phyloP scores from a whole-genome alignment of 2,888 invertebrate species.

The Sphaerophoria taeniata region DNA sequence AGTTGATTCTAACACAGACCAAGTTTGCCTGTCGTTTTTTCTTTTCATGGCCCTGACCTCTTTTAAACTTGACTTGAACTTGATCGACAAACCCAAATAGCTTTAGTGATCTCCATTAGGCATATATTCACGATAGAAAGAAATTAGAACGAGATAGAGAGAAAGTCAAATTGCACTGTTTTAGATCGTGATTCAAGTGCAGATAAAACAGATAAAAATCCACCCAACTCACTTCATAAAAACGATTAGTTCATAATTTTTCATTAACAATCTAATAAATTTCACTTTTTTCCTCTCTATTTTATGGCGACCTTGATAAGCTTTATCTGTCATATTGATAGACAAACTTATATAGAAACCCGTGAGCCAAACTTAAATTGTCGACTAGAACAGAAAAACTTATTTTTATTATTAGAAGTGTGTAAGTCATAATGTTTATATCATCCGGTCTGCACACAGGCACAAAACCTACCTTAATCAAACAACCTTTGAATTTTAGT shows the following conservation, averaged over 20 bases:
- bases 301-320: background rate
- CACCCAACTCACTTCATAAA: background rate
- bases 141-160: background rate
- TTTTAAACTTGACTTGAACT: constrained; percentile 64
- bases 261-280: background rate
- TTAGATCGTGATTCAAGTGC: constrained; percentile 3
- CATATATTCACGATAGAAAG: background rate
- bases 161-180: background rate
- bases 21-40: background rate
- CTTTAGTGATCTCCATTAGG: constrained; percentile 21
- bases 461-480: background rate
- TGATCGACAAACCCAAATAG: constrained; percentile 55
- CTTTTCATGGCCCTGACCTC: constrained; percentile 63
- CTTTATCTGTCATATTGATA: background rate
- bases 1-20: background rate
- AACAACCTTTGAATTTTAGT: constrained; percentile 13
- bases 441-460: background rate
- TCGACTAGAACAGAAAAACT: background rate
- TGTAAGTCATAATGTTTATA: constrained; percentile 14
- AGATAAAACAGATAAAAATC: background rate
- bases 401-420: constrained; percentile 6
- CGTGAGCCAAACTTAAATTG: constrained; percentile 4
- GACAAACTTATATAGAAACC: constrained; percentile 12
- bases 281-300: background rate
- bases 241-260: background rate